Evolutionary conservation across 2,888 invertebrate genomes (phyloP).

Genomic region (Liopterus haemorrhoidalis): DNA sequence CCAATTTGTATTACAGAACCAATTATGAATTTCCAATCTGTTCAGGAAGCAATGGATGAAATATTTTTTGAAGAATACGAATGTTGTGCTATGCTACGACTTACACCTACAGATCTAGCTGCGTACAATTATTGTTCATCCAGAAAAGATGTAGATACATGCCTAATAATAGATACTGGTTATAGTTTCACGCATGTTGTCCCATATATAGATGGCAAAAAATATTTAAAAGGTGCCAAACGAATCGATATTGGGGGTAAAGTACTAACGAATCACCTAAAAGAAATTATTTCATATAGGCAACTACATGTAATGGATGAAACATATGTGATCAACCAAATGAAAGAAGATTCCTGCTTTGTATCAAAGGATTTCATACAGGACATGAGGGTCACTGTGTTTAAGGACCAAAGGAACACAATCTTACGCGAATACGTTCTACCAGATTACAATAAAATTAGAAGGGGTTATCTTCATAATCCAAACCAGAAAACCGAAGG

Average conservation of each 20-base stretch:
- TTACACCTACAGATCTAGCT: conserved; percentile 75
- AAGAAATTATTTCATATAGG: conserved; percentile 93
- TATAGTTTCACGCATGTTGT: conserved; percentile 94
- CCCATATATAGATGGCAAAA: conserved; percentile 72
- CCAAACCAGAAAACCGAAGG: not conserved
- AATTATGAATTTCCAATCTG: conserved; percentile 82
- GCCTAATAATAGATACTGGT: conserved; percentile 83
- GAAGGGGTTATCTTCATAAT: conserved; percentile 70
- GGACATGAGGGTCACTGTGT: conserved; percentile 68
- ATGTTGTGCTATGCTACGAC: conserved; percentile 72
- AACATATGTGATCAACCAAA: conserved; percentile 96
- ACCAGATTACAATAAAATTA: conserved; percentile 89
- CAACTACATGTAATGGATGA: conserved; percentile 99
- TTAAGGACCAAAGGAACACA: conserved; percentile 56
- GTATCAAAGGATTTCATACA: conserved; percentile 76
- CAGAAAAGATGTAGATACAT: no score
- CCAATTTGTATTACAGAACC: conserved; percentile 90
- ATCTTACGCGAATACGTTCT: conserved; percentile 87
- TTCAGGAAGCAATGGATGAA: conserved; percentile 91
- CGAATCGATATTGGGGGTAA: conserved; percentile 96
- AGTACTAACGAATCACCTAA: conserved; percentile 89
- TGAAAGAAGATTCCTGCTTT: conserved; percentile 95
- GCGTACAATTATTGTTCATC: conserved; percentile 65
- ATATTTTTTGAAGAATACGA: conserved; percentile 98
- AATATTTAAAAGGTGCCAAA: conserved; percentile 59